Base-by-base conservation (phyloP, 2,888 invertebrate species). In the Campoplex nolae region DNA sequence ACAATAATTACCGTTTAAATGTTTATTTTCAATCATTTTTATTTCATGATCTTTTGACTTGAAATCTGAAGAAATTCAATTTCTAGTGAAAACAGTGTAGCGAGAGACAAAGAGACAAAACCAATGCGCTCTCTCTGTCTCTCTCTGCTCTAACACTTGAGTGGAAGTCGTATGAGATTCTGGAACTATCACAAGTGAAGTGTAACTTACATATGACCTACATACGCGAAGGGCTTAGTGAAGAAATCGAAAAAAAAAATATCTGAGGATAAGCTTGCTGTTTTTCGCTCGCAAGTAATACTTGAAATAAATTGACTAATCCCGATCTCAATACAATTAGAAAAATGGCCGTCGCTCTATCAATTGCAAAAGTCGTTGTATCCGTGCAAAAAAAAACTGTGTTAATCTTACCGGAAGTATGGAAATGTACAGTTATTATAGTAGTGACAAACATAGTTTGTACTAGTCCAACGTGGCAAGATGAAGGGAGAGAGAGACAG, bases 401-500 rank as follows among this genome's bases (percentile, higher is more conserved):
- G 48, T 48, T 48, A 73, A 38, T 35, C 35, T 51, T 62, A 32
- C 51, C 18, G 48, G 48, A 74, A 65, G 28, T 67, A 16, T 45
- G 67, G 56, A 38, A 32, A 58, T 67, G 58, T 35, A 62, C 67
- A 51, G 80, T 74, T 74, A 81, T 80, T 73, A 77, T 71, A 58
- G 80, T 42, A 56, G 67, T 54, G 65, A 65, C 35, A 23, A 73
- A 51, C 51, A 38, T 65, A 73, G 58, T 65, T 38, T 38, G 51
- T 78, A 67, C 71, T 65, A 42, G 42, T 58, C 65, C 71, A 71
- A 45, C 42, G 51, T 67, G 56, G 74, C 54, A 54, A 81, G 78
- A 84, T 58, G 58, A 23, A 70, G 68, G 74, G 62, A 85, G 82
- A 76, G 38, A 80, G 54, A 76, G 28, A 32, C 16, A 32, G 62